These are phyloP conservation scores for Cataglyphis rosenhaueri DNA, from an alignment of 2,888 invertebrate genomes.

Conservation along the genomic window DNA sequence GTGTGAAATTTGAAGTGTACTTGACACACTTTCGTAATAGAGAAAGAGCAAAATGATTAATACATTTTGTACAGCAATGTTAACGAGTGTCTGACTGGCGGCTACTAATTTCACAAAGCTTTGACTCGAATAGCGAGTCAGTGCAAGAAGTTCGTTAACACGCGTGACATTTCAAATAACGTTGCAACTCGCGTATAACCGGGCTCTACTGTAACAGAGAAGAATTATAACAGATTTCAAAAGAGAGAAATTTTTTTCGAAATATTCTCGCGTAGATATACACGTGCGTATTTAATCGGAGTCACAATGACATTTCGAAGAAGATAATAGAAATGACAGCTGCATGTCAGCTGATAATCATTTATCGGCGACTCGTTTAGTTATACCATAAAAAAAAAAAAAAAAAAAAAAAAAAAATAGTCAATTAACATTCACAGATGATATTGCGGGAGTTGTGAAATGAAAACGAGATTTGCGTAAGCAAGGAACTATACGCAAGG, in stretches of 20 bases:
- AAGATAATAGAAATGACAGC: not conserved
- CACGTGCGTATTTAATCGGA: not conserved
- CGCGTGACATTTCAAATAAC: conserved; percentile 40
- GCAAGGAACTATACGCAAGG: not conserved
- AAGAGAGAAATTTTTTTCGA: not conserved
- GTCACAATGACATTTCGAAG: conserved; percentile 19
- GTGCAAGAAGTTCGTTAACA: conserved; percentile 62
- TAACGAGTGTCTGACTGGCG: conserved; percentile 6
- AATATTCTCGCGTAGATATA: not conserved
- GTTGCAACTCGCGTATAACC: not conserved
- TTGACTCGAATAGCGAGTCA: conserved; percentile 14
- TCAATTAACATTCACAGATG: conserved; percentile 9
- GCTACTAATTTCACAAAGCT: conserved; percentile 38
- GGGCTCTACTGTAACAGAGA: not conserved
- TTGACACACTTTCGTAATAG: conserved; percentile 27
- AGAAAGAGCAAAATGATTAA: conserved; percentile 30
- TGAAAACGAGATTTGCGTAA: conserved; percentile 37
- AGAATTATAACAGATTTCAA: not conserved
- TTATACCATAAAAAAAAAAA: not conserved
- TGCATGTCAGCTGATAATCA: not conserved
- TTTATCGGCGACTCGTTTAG: not conserved
- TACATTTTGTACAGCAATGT: conserved; percentile 9
- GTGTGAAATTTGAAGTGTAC: not conserved
- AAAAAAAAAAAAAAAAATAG: not conserved
- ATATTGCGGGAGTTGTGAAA: not conserved